phyloP scores from a whole-genome alignment of 2,888 invertebrate species.

The Lepidochrysops patricia region DNA sequence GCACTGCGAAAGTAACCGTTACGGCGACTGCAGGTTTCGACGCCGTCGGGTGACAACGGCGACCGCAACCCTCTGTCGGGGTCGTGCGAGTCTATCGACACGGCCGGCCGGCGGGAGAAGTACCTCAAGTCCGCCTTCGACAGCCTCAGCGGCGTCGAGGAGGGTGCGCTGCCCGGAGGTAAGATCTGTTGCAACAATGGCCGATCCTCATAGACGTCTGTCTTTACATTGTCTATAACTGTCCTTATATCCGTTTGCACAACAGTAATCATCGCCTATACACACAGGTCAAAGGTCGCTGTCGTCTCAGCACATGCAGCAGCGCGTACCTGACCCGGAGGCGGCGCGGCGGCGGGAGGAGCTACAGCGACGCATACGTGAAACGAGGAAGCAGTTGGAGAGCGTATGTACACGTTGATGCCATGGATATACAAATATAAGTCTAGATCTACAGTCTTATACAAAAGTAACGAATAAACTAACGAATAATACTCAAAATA shows the following conservation, averaged over 20 bases:
- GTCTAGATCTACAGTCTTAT: no score
- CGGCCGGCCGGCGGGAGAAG: slow-evolving; percentile 73
- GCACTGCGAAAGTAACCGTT: neutral
- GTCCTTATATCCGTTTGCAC: neutral
- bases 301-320: slow-evolving; percentile 74
- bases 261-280: neutral
- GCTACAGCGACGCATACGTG: slow-evolving; percentile 83
- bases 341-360: slow-evolving; percentile 82
- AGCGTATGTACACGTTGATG: slow-evolving; percentile 78
- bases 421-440: no score
- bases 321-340: slow-evolving; percentile 76
- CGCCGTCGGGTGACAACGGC: slow-evolving; percentile 87
- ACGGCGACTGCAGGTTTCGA: slow-evolving; percentile 74
- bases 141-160: slow-evolving; percentile 81
- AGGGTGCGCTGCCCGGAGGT: slow-evolving; percentile 41
- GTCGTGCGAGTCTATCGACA: slow-evolving; percentile 81
- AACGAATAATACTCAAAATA: no score
- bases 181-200: slow-evolving; percentile 18
- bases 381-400: slow-evolving; percentile 89
- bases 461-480: no score
- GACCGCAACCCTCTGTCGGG: slow-evolving; percentile 85
- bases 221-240: neutral
- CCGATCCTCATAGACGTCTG: no score
- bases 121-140: slow-evolving; percentile 80
- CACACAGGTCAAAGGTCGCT: slow-evolving; percentile 70